Evolutionary conservation across 1,140 invertebrate genomes (phyloP), one percentile per base, ranked within the genome.

Genomic region (Archivesica marissinica): DNA sequence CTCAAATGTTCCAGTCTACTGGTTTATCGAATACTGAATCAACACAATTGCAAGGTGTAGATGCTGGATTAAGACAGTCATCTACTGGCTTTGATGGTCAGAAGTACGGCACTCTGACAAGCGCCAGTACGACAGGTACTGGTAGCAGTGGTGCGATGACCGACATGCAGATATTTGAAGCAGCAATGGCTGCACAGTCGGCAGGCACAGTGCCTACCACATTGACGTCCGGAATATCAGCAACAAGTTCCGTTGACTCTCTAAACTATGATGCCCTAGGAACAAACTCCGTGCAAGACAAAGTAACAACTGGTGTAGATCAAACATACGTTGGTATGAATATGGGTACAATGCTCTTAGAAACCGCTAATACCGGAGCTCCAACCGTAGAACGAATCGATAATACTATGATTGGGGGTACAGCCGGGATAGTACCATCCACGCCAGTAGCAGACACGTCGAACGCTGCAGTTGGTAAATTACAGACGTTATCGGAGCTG

Each of bases 121-220:
- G 6, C 33, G 17, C 41, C 13, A 33, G 13, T 70, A 25, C 30
- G 23, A n/a, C 23, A 30, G 30, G 25, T 4, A 25, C 54, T 28
- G 4, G 4, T 2, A 35, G 38, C 25, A 6, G 30, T 35, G 30
- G 30, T 11, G 17, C 13, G 2, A 64, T 64, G 59, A 30, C 59
- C 1, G 59, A 64, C 23, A 64, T 64, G 59, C 59, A 64, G 13
- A 64, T 64, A 33, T 35, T 64, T 13, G 59, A 64, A 15, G 59
- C 30, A 2, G 20, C 59, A 6, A 11, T 35, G 28, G 30, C 59
- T 17, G 20, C 59, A 17, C 59, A 64, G 15, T 1, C 59, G 15
- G 9, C 59, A 4, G 23, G 28, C 38, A 17, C 59, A 9, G 23
- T n/a, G n/a, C n/a, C 28, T 17, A 17, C 28, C 9, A 20, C 17